A percentile compares a stretch with the other conserved stretches of the same genome.
Evolutionary conservation across 2,797 vertebrate genomes (phyloP).

Genomic region (Sebastolobus altivelis): DNA sequence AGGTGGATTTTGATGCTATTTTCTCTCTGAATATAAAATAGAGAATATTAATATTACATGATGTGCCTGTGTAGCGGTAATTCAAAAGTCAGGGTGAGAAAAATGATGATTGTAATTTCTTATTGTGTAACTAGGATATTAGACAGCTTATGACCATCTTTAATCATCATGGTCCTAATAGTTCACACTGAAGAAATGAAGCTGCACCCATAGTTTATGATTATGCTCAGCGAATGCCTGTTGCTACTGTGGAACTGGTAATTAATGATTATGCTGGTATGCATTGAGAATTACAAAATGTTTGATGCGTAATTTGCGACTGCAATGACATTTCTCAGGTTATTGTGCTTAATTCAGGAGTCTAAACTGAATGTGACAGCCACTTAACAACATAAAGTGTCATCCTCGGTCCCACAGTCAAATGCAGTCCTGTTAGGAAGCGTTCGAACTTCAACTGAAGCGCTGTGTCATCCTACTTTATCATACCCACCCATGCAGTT

Average conservation of each 20-base stretch:
- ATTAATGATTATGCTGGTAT: background rate
- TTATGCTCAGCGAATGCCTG: slow-evolving; percentile 3
- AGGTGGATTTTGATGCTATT: background rate
- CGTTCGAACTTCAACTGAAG: slow-evolving; percentile 54
- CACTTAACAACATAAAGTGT: slow-evolving; percentile 27
- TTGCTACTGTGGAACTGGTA: background rate
- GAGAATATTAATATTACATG: slow-evolving; percentile 1
- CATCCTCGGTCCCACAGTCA: background rate
- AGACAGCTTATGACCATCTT: background rate
- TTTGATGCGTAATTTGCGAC: background rate
- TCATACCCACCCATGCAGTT: slow-evolving; percentile 49
- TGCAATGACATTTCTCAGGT: background rate
- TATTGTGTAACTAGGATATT: background rate
- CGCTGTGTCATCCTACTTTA: slow-evolving; percentile 61
- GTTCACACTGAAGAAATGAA: background rate
- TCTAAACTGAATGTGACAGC: slow-evolving; percentile 21
- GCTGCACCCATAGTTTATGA: background rate
- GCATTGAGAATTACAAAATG: slow-evolving; percentile 1
- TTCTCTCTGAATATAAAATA: slow-evolving; percentile 12
- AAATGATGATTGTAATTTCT: slow-evolving; percentile 4
- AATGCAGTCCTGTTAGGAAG: slow-evolving; percentile 32
- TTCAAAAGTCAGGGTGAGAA: slow-evolving; percentile 1
- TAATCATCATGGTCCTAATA: background rate
- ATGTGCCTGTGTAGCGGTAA: slow-evolving; percentile 6
- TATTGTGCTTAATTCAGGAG: background rate